Conservation (phyloP, 2,888 invertebrate genomes). For the Pterostichus niger region DNA sequence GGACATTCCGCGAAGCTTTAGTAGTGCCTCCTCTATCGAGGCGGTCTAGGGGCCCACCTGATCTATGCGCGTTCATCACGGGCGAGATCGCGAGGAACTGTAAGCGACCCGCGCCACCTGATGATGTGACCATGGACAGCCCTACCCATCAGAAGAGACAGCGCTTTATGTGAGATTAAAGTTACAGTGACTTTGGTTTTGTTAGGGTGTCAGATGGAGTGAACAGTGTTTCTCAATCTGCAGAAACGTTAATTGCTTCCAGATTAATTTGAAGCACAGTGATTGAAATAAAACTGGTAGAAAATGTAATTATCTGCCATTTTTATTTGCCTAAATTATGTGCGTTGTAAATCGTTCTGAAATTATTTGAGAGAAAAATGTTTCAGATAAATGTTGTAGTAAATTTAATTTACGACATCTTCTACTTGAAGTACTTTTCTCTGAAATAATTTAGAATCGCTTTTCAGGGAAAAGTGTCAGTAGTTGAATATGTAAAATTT, state of each 20-base stretch:
- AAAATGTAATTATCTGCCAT: no score
- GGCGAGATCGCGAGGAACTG: slow-evolving; percentile 87
- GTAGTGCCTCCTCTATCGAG: slow-evolving; percentile 80
- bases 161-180: slow-evolving; percentile 82
- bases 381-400: no score
- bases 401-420: no score
- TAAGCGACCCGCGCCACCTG: slow-evolving; percentile 84
- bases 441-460: no score
- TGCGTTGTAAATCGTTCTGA: no score
- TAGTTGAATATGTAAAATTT: no score
- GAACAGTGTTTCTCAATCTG: slow-evolving; percentile 21
- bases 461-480: no score
- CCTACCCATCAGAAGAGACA: slow-evolving; percentile 87
- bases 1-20: slow-evolving; percentile 87
- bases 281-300: no score
- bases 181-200: background rate
- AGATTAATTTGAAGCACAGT: no score
- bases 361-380: no score
- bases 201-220: background rate
- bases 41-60: slow-evolving; percentile 77
- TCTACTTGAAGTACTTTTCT: no score
- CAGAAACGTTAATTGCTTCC: background rate
- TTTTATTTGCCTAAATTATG: no score
- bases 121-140: slow-evolving; percentile 87
- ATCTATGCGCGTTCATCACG: slow-evolving; percentile 86